phyloP scores from a whole-genome alignment of 2,113 vertebrate genomes.

The Podilymbus podiceps region DNA sequence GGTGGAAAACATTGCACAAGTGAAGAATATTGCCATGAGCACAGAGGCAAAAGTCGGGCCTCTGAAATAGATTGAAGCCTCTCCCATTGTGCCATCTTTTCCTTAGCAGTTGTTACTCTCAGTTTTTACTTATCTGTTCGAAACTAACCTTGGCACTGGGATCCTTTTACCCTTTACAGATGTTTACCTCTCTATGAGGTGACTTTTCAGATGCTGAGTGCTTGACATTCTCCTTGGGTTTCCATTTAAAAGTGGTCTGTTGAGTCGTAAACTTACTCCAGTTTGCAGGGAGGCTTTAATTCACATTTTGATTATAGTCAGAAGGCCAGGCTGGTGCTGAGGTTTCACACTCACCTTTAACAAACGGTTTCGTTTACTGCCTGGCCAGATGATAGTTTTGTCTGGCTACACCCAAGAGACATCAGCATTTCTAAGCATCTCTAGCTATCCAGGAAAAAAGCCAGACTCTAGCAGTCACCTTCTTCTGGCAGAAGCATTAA shows the following conservation, averaged over 20 bases:
- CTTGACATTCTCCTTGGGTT: neutral
- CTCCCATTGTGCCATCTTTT: neutral
- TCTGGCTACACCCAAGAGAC: constrained; percentile 7
- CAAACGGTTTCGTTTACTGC: neutral
- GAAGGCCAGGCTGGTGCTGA: neutral
- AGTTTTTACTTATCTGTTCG: neutral
- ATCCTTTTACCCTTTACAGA: neutral
- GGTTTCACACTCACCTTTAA: neutral
- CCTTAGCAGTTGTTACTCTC: neutral
- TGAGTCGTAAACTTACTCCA: neutral
- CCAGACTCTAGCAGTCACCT: neutral
- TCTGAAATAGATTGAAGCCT: neutral
- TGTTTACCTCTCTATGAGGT: neutral
- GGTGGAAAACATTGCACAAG: neutral
- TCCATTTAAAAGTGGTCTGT: neutral
- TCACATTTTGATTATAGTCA: neutral
- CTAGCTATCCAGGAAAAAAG: neutral
- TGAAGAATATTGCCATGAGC: neutral
- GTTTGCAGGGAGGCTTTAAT: neutral
- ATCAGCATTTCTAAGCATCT: neutral
- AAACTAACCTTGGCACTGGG: neutral
- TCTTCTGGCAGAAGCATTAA: constrained; percentile 21
- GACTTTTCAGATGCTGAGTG: neutral
- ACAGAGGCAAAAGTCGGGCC: neutral
- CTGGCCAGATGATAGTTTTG: neutral